Evolutionary conservation across 1,140 invertebrate genomes (phyloP).

Genomic region (Bombyx mandarina): DNA sequence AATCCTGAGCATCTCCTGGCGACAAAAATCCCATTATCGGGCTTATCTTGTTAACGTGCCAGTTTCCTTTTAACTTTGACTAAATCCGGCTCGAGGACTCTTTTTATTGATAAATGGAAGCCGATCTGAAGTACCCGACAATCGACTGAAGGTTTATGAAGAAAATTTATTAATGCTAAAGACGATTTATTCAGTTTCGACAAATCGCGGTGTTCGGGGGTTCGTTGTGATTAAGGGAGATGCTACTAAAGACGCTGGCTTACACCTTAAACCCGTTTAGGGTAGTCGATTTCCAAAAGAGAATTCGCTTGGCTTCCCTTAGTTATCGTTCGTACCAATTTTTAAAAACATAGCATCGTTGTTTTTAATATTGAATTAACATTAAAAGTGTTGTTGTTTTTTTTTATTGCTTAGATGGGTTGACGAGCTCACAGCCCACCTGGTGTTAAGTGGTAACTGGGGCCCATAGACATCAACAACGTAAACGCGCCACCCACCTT

Average conservation of each 20-base stretch:
- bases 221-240: neutral
- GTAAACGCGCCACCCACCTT: no score
- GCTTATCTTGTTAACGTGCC: conserved; percentile 48
- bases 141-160: conserved; percentile 10
- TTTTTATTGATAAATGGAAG: conserved; percentile 31
- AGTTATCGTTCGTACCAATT: neutral
- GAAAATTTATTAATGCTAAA: conserved; percentile 8
- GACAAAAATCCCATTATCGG: conserved; percentile 53
- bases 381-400: no score
- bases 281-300: neutral
- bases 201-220: neutral
- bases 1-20: conserved; percentile 33
- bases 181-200: conserved; percentile 7
- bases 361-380: neutral
- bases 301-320: neutral
- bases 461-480: no score
- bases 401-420: no score
- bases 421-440: no score
- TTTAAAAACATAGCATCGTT: neutral
- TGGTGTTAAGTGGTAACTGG: no score
- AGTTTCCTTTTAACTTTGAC: conserved; percentile 50
- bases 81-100: conserved; percentile 20
- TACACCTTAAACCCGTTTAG: neutral
- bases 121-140: conserved; percentile 25
- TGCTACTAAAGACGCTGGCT: neutral